Evolutionary conservation across 2,797 vertebrate genomes (phyloP).

Genomic region (Nasua narica): DNA sequence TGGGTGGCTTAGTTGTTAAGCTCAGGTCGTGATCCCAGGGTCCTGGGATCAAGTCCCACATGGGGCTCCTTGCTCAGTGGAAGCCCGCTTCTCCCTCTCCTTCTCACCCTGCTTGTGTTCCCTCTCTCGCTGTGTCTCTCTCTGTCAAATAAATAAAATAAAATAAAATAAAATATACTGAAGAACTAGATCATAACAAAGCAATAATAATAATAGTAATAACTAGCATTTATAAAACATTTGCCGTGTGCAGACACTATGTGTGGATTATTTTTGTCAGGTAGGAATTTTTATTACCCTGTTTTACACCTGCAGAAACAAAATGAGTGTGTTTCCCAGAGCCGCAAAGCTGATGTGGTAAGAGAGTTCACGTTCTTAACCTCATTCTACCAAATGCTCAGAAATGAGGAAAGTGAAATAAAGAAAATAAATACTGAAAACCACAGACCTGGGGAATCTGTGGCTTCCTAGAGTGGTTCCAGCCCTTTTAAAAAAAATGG

Average conservation of each 20-base stretch:
- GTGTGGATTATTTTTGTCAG: background rate
- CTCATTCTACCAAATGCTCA: background rate
- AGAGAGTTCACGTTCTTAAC: background rate
- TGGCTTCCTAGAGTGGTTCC: background rate
- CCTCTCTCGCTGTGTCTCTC: too few species aligned
- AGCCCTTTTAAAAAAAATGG: background rate
- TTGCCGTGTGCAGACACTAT: background rate
- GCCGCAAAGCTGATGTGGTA: background rate
- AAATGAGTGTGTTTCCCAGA: background rate
- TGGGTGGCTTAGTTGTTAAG: too few species aligned
- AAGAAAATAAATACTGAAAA: background rate
- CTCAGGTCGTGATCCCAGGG: too few species aligned
- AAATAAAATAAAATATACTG: too few species aligned
- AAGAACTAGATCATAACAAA: background rate
- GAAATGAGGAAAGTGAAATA: background rate
- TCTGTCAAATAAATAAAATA: too few species aligned
- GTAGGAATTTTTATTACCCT: background rate
- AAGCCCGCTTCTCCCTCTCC: too few species aligned
- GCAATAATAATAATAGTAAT: background rate
- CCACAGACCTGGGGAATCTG: background rate
- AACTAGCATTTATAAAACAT: background rate
- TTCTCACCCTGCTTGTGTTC: too few species aligned
- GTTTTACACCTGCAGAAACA: background rate
- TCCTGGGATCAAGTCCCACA: too few species aligned
- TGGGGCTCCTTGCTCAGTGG: too few species aligned